phyloP scores from a whole-genome alignment of 1,140 invertebrate genomes.

The Bradysia coprophila region DNA sequence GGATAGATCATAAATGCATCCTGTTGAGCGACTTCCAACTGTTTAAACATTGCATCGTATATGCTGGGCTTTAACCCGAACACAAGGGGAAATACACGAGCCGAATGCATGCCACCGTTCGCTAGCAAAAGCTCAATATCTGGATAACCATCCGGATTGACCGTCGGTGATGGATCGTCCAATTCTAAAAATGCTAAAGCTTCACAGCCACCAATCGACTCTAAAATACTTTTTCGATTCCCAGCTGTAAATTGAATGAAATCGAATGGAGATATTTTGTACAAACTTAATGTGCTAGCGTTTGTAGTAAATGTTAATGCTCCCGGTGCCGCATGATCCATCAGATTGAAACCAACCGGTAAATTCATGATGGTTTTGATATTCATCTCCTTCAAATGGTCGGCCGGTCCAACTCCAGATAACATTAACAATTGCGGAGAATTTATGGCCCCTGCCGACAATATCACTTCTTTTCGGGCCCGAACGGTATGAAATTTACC shows the following conservation, averaged over 20 bases:
- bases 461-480: constrained; percentile 53
- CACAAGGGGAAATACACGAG: constrained; percentile 27
- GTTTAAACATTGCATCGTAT: constrained; percentile 28
- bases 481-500: constrained; percentile 32
- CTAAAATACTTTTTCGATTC: constrained; percentile 39
- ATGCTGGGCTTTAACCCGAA: constrained; percentile 37
- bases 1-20: constrained; percentile 44
- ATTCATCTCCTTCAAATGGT: constrained; percentile 39
- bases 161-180: constrained; percentile 31
- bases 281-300: constrained; percentile 22
- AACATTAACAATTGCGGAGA: constrained; percentile 63
- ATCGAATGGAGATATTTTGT: constrained; percentile 16
- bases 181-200: constrained; percentile 56
- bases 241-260: constrained; percentile 14
- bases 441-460: constrained; percentile 54
- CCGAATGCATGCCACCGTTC: constrained; percentile 29
- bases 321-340: constrained; percentile 50
- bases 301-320: constrained; percentile 49
- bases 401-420: constrained; percentile 54
- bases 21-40: constrained; percentile 23
- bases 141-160: constrained; percentile 40
- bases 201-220: constrained; percentile 64
- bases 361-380: constrained; percentile 47
- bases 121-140: constrained; percentile 56
- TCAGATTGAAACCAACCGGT: constrained; percentile 58